These are phyloP conservation scores for Barbus barbus DNA, from an alignment of 2,113 vertebrate species.

Conservation along the genomic window DNA sequence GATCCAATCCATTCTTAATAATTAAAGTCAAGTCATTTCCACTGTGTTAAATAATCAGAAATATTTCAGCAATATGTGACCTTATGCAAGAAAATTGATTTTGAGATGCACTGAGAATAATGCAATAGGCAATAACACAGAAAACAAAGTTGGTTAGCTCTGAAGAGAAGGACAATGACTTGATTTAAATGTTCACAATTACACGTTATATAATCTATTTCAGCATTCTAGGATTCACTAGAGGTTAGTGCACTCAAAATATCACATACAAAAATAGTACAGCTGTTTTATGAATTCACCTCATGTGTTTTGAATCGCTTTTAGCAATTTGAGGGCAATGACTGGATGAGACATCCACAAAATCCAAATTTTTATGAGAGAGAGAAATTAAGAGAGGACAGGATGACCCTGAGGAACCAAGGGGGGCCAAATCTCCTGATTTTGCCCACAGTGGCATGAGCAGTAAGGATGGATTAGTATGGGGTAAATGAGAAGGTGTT, in stretches of 20 bases:
- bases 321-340: neutral
- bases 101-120: too few species aligned
- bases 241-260: neutral
- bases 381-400: neutral
- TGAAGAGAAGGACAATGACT: neutral
- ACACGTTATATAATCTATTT: neutral
- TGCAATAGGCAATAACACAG: neutral
- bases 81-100: neutral
- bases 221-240: too few species aligned
- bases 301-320: neutral
- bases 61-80: neutral
- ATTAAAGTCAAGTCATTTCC: neutral
- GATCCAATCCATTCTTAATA: neutral
- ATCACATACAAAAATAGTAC: neutral
- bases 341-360: neutral
- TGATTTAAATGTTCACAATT: neutral
- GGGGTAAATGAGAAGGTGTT: constrained; percentile 34
- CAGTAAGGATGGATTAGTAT: constrained; percentile 19
- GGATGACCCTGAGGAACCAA: constrained; percentile 8
- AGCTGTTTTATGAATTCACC: neutral
- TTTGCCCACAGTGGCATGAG: neutral
- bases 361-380: neutral
- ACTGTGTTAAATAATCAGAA: neutral
- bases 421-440: neutral
- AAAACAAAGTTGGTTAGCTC: neutral